Base-by-base conservation (phyloP, 2,888 invertebrate species). In the Unio delphinus region DNA sequence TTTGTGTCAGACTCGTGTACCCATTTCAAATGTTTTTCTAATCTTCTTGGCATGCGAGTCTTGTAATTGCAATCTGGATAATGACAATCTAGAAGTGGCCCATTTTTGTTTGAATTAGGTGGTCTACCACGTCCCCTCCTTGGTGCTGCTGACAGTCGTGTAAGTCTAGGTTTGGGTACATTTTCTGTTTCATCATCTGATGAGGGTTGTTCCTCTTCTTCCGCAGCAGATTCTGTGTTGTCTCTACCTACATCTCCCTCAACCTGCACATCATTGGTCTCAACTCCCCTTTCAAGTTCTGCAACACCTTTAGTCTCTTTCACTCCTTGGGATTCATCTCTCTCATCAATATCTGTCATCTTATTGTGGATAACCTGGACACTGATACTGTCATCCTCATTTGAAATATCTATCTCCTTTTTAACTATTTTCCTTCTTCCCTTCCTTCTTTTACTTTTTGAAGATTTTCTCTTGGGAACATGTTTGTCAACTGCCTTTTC, bases 1-100 rank as follows among this genome's bases (percentile, higher is more conserved):
- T 79, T 70, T 55, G 78, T 75, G n/a, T 77, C 68, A 4, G 74
- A 69, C 65, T 79, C 75, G 71, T 83, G 82, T 45, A 75, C 78
- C 45, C 72, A 73, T 70, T 78, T 74, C 11, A 80, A 67, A 70
- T 84, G 86, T 34, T 77, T 78, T n/a, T 76, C 78, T 64, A 83
- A 72, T 61, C 78, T 61, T 23, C 68, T 59, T 61, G 67, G 54
- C 18, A 66, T 74, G 23, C 68, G 68, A 11, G 83, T 75, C 59
- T 70, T 72, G 65, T 80, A 84, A 6, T 78, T 74, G 72, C 84
- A 84, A 54, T 80, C 70, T 45, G 71, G 66, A 61, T 65, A 73
- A 1, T 57, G 54, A 69, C 83, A 83, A 20, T 67, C 68, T 8
- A 74, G 64, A 23, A 72, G 64, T 45, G 45, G 45, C 15, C 45